Evolutionary conservation across 2,797 vertebrate species (phyloP), one percentile per base, ranked within the genome.

Genomic region (Lindbergichthys nudifrons): DNA sequence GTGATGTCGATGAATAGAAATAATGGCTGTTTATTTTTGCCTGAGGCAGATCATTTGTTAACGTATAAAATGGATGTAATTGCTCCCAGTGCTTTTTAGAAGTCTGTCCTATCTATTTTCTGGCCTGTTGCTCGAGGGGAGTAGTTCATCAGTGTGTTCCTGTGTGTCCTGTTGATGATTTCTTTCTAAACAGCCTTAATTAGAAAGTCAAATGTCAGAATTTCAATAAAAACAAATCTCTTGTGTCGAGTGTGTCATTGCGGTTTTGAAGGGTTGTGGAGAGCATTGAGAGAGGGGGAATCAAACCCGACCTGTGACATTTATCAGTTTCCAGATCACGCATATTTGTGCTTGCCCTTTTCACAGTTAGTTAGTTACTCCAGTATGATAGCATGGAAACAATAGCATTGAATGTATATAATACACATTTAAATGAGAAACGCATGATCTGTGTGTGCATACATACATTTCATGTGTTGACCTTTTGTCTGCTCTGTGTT

Each of bases 191-290:
- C 45, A 46, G 19, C 48, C 41, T 53, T 77, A 32, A 69, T 65
- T 60, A 51, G 53, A 76, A 71, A 79, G 71, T 73, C 58, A 54
- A 76, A 71, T 81, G 71, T 73, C 61, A 51, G 60, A 64, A 74
- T 68, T 65, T 68, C 41, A 64, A 59, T 59, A 36, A 71, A 48
- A 70, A 67, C 11, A 1, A 67, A 45, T 64, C 21, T 9, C 48
- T 57, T 5, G 10, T n/a, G 46, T 6, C 42, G 16, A 15, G 23
- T n/a, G 16, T 48, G 46, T 62, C 62, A 26, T 48, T 43, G 10
- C 56, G 46, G 70, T 70, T 80, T 42, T 42, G 23, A 36, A 73
- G 36, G 39, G 52, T 61, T 62, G 60, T 32, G 8, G 11, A 51
- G 46, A 65, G 19, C 41, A 75, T 32, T 50, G 16, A 58, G 30